Conservation (phyloP, 92 coral and sea anemone genomes). For the Heteractis magnifica region DNA sequence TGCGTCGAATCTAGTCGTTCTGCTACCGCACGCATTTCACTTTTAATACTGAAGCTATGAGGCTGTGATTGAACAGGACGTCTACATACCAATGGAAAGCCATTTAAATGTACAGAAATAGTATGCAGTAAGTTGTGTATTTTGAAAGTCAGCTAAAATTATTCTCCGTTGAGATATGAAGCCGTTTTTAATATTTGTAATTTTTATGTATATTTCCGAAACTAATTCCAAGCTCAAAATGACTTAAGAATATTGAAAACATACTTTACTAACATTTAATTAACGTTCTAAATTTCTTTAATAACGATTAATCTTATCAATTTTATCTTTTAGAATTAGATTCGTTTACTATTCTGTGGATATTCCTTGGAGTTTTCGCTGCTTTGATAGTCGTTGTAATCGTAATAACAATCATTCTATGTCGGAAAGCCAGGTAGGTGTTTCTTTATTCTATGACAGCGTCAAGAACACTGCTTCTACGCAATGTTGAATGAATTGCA, state of each 20-base stretch:
- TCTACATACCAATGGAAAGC: not conserved
- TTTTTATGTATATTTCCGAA: too few species aligned
- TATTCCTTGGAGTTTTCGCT: not conserved
- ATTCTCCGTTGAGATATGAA: not conserved
- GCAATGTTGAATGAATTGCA: not conserved
- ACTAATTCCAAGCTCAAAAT: too few species aligned
- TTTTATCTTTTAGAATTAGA: not conserved
- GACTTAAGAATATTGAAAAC: too few species aligned
- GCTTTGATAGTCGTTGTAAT: not conserved
- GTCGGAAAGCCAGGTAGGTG: slow-evolving; percentile 17
- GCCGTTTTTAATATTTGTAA: not conserved
- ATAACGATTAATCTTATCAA: not conserved
- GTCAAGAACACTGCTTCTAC: not conserved
- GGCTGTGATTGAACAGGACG: not conserved
- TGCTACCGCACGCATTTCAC: not conserved
- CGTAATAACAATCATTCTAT: not conserved
- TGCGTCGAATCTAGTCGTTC: not conserved
- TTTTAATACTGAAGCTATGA: not conserved
- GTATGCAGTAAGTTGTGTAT: too few species aligned
- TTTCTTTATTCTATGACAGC: not conserved
- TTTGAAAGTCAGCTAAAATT: too few species aligned
- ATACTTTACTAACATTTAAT: too few species aligned
- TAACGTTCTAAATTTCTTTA: not conserved
- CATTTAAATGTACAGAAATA: not conserved
- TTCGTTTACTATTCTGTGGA: slow-evolving; percentile 10